Evolutionary conservation across 2,113 vertebrate genomes (phyloP), one percentile per base, ranked within the genome.

Genomic region (Gymnocephalus cernua): DNA sequence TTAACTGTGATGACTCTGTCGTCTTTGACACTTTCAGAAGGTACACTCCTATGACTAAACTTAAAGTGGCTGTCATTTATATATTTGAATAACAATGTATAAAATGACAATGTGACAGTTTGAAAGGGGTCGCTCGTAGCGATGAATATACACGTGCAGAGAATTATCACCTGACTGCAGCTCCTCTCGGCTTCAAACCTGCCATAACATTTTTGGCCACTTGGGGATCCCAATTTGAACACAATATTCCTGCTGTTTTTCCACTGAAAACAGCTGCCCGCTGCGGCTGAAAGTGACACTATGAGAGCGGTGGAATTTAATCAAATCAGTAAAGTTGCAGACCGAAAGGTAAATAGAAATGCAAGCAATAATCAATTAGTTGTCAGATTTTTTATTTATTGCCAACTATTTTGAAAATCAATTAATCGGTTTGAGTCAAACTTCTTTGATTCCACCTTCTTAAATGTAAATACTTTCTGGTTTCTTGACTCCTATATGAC

Each of bases 11-110:
- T 86, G 98, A 99, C 96, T 99, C 98, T 54, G 97, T 98, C 81
- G 98, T 99, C 93, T 99, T 99, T 96, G 98, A 99, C 96, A 99
- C 98, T 83, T 99, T 99, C 96, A 98, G 97, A 96, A 99, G 98
- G 98, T 99, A 96, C 11, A 8, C 2, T 13, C 3, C n/a, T 58
- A 32, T 10, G 23, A 35, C 2, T 15, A 48, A 18, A 51, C 6
- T 56, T 56, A 16, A 44, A 44, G 19, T 15, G 19, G 2, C 14
- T 57, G 2, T 45, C 5, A 57, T 35, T 25, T 3, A 8, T 23
- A 21, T 54, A 50, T 69, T 59, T 6, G 9, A 15, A 35, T 16
- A 61, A 35, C 4, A 51, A 48, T 51, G 9, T 25, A 63, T 62
- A 0, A 62, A 25, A 38, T 69, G 6, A 53, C 7, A 48, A 47